Percentiles rank a stretch among this genome's conserved stretches.
Conservation (phyloP, 2,888 invertebrate species). For the Euphydryas editha region DNA sequence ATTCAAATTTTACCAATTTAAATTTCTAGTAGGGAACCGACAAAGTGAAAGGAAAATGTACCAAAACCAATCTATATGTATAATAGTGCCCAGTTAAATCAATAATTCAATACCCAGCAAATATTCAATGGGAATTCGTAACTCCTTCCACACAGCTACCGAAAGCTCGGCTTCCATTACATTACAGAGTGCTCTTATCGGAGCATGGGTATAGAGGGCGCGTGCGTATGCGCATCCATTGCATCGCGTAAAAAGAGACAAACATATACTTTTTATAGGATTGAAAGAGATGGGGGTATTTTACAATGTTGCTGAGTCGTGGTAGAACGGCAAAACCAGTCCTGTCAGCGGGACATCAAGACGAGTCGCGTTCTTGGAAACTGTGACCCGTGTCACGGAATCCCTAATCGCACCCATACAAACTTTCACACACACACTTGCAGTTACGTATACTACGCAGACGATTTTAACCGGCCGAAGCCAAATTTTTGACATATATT, state of each 20-base stretch:
- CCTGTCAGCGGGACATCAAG: conserved; percentile 83
- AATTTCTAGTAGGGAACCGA: neutral
- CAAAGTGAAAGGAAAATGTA: neutral
- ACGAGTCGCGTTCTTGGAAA: conserved; percentile 81
- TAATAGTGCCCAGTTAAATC: conserved; percentile 15
- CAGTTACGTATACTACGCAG: conserved; percentile 6
- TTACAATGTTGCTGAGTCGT: conserved; percentile 73
- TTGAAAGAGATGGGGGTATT: conserved; percentile 59
- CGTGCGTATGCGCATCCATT: conserved; percentile 79
- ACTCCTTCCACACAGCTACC: conserved; percentile 66
- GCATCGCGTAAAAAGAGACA: conserved; percentile 59
- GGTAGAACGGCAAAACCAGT: conserved; percentile 79
- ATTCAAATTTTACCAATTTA: neutral
- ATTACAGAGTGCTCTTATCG: conserved; percentile 78
- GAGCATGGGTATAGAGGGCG: conserved; percentile 73
- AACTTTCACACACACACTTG: conserved; percentile 46
- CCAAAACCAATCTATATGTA: neutral
- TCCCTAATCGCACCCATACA: conserved; percentile 73
- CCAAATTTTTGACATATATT: conserved; percentile 24
- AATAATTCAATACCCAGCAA: conserved; percentile 45
- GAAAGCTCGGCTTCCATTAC: conserved; percentile 68
- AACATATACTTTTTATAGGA: conserved; percentile 45
- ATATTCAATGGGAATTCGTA: conserved; percentile 71
- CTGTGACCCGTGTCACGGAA: conserved; percentile 83
- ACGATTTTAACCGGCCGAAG: conserved; percentile 8